Evolutionary conservation across 1,140 invertebrate genomes (phyloP), one percentile per base, ranked within the genome.

Genomic region (Tribolium madens): DNA sequence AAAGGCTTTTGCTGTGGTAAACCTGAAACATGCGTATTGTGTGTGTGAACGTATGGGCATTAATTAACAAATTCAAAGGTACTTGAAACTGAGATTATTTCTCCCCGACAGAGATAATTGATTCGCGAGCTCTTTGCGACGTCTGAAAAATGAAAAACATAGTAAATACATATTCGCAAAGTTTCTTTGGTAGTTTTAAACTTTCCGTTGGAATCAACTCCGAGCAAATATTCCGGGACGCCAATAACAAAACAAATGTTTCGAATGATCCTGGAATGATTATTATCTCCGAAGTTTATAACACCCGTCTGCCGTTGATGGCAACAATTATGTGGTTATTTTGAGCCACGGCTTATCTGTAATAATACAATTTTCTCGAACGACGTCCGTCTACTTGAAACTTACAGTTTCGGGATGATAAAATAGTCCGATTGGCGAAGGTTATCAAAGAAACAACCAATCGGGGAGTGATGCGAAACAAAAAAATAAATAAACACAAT

Each of bases 371-470:
- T 71, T 71, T 71, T 50, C 68, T 26, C 14, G 47, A 71, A 71
- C 68, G 47, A 21, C 47, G 68, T 50, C 68, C 18, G 36, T 33
- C 57, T 21, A 64, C 26, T 64, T 13, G 21, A 64, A 64, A 64
- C 18, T 64, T 18, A 64, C 57, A 64, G 13, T 33, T 21, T 64
- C n/a, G 68, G 14, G 47, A 76, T 76, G 74, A 76, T 76, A 76
- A 76, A 76, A 68, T 46, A 53, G 18, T 36, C 42, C 74, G 50
- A 69, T 69, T 50, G 64, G 42, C 64, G 26, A 50, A 76, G 64
- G 64, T 68, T 68, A 76, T 76, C 74, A 53, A 53, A 31, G 48
- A 64, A 69, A 76, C 64, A 53, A 52, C 57, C 74, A 76, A 76
- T 76, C 74, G 15, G 64, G 68, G 52, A 68, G 26, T 42, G 60